phyloP scores from a whole-genome alignment of 1,140 invertebrate genomes.

The Nomia melanderi region DNA sequence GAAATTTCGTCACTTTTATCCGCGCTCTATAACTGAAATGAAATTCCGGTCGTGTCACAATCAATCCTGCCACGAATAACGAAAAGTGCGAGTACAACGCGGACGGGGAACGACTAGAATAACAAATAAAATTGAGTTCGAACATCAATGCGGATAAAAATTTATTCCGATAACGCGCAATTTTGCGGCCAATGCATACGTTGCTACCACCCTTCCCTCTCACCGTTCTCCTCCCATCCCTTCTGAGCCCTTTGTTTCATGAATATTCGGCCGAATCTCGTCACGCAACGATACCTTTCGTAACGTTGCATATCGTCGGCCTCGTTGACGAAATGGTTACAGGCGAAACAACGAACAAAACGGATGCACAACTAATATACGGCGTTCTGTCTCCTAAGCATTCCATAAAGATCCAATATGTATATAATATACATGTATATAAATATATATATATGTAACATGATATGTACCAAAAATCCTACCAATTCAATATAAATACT shows the following conservation, averaged over 20 bases:
- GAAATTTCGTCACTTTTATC: neutral
- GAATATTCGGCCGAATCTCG: conserved; percentile 4
- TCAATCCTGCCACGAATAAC: neutral
- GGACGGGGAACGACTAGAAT: neutral
- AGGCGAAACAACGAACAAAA: conserved; percentile 67
- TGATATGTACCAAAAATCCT: conserved; percentile 63
- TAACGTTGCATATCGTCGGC: neutral
- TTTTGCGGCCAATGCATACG: conserved; percentile 5
- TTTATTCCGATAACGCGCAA: neutral
- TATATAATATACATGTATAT: conserved; percentile 45
- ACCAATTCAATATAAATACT: conserved; percentile 65
- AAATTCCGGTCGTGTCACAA: neutral
- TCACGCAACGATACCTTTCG: neutral
- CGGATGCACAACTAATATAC: conserved; percentile 76
- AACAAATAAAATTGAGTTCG: neutral
- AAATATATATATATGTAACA: conserved; percentile 46
- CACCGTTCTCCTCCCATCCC: neutral
- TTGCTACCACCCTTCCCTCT: neutral
- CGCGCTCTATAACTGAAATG: neutral
- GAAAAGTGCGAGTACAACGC: neutral
- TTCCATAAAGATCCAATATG: conserved; percentile 68
- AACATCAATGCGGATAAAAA: neutral
- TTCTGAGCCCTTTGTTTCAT: neutral
- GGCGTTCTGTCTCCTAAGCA: conserved; percentile 72
- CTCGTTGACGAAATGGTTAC: conserved; percentile 55